These are phyloP conservation scores for Drosophila bocki DNA, from an alignment of 1,140 invertebrate species.

Conservation along the genomic window DNA sequence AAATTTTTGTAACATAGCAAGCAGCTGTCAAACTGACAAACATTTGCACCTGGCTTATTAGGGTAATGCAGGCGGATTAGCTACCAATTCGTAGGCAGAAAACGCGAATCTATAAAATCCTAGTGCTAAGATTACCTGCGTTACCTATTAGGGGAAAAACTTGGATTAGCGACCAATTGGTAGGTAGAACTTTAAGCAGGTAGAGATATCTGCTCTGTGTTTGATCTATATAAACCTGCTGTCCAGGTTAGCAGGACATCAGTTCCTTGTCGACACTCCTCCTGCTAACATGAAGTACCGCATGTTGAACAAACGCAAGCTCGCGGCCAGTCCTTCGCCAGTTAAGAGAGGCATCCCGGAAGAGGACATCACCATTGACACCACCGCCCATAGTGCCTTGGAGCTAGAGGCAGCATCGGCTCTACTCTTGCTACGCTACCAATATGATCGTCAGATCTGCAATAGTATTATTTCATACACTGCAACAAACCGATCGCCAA, in stretches of 20 bases:
- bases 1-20: background rate
- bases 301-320: conserved; percentile 40
- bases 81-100: conserved; percentile 57
- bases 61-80: conserved; percentile 34
- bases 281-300: conserved; percentile 37
- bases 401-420: conserved; percentile 71
- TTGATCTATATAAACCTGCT: conserved; percentile 19
- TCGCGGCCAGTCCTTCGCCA: conserved; percentile 14
- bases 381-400: conserved; percentile 23
- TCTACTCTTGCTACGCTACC: conserved; percentile 67
- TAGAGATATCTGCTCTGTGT: conserved; percentile 1
- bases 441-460: conserved; percentile 42
- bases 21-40: conserved; percentile 18
- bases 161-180: conserved; percentile 30
- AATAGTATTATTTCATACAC: conserved; percentile 15
- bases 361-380: background rate
- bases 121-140: conserved; percentile 7
- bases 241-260: conserved; percentile 5
- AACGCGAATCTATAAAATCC: conserved; percentile 45
- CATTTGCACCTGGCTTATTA: conserved; percentile 46
- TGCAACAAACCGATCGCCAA: conserved; percentile 7
- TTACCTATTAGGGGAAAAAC: conserved; percentile 9
- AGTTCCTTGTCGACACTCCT: conserved; percentile 18
- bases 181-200: conserved; percentile 29
- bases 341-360: conserved; percentile 5